These are phyloP conservation scores for Unio pictorum DNA, from an alignment of 2,888 invertebrate genomes.

Conservation along the genomic window DNA sequence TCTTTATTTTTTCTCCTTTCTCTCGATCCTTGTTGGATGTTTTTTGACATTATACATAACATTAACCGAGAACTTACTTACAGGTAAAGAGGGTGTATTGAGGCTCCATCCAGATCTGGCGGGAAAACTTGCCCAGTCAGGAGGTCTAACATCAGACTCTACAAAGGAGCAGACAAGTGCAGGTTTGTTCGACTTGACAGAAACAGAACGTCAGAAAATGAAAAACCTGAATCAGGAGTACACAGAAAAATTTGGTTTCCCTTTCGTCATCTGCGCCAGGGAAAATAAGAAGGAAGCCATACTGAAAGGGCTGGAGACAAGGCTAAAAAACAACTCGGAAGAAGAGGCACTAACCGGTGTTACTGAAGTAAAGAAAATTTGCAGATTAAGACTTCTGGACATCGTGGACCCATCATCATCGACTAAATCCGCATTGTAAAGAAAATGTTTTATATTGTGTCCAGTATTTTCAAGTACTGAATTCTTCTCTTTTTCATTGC, in stretches of 20 bases:
- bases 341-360: conserved; percentile 40
- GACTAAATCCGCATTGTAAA: neutral
- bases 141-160: conserved; percentile 43
- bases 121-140: conserved; percentile 35
- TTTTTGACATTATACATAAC: too few relatives aligned
- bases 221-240: conserved; percentile 37
- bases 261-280: conserved; percentile 54
- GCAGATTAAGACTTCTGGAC: conserved; percentile 35
- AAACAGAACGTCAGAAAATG: conserved; percentile 32
- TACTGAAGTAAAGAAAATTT: conserved; percentile 54
- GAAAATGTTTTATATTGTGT: too few relatives aligned
- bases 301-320: conserved; percentile 31
- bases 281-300: conserved; percentile 55
- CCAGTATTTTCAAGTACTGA: too few relatives aligned
- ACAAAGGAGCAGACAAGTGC: conserved; percentile 40
- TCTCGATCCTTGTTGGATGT: too few relatives aligned
- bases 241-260: conserved; percentile 50
- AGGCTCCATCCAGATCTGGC: conserved; percentile 54
- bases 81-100: conserved; percentile 53
- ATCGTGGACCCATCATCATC: conserved; percentile 19
- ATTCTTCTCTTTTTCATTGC: too few relatives aligned
- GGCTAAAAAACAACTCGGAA: conserved; percentile 31
- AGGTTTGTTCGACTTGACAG: conserved; percentile 37
- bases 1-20: too few relatives aligned
- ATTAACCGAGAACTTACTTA: conserved; percentile 4